Evolutionary conservation across 1,140 invertebrate species (phyloP).

Genomic region (Atopsyche davidsoni): DNA sequence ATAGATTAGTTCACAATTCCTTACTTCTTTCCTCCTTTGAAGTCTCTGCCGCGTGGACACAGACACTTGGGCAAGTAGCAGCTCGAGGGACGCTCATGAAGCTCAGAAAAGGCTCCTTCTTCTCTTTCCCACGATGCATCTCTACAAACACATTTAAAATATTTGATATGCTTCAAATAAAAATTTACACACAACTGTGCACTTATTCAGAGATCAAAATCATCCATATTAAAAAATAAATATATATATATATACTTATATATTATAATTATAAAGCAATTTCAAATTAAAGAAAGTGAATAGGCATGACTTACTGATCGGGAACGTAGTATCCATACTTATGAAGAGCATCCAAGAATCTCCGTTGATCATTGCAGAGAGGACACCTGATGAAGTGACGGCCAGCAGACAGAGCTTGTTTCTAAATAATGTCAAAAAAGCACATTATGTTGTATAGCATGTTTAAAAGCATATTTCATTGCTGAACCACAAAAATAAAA

Average conservation of each 20-base stretch:
- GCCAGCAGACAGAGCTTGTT: slow-evolving; percentile 47
- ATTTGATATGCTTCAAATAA: background rate
- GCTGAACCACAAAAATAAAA: too few species aligned
- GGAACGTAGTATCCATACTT: slow-evolving; percentile 59
- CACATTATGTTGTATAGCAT: too few species aligned
- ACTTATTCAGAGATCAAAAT: background rate
- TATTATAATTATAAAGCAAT: background rate
- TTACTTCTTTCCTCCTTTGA: slow-evolving; percentile 26
- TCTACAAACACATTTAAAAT: slow-evolving; percentile 33
- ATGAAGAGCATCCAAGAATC: slow-evolving; percentile 52
- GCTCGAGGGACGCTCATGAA: slow-evolving; percentile 35
- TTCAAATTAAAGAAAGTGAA: background rate
- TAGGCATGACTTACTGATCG: slow-evolving; percentile 43
- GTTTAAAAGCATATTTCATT: too few species aligned
- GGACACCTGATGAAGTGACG: slow-evolving; percentile 65
- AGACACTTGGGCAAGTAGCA: slow-evolving; percentile 34
- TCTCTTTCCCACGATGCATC: slow-evolving; percentile 66
- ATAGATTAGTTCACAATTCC: background rate
- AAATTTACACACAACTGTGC: background rate
- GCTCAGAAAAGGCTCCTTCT: slow-evolving; percentile 52
- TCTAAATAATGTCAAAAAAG: too few species aligned
- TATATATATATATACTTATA: background rate
- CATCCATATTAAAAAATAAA: background rate
- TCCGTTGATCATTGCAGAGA: slow-evolving; percentile 56
- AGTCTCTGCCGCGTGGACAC: slow-evolving; percentile 33